Percentiles rank a stretch among this genome's conserved stretches.
phyloP scores from a whole-genome alignment of 2,888 invertebrate genomes.

The Latheticus oryzae region DNA sequence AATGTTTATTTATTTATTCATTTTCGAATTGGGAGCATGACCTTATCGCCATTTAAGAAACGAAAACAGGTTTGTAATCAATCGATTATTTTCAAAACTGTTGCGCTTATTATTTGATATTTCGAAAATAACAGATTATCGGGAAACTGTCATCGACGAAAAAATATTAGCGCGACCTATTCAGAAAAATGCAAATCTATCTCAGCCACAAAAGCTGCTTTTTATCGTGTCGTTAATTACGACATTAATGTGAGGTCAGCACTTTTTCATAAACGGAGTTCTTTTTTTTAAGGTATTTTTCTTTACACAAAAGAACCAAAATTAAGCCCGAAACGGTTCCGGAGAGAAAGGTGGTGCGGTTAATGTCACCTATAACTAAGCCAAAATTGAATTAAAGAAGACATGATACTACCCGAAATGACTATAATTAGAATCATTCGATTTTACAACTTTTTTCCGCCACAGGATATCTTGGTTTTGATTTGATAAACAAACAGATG shows the following conservation, averaged over 20 bases:
- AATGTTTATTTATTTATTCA: slow-evolving; percentile 20
- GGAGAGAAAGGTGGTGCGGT: slow-evolving; percentile 19
- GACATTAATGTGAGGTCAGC: slow-evolving; percentile 7
- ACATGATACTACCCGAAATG: slow-evolving; percentile 19
- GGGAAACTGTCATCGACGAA: slow-evolving; percentile 38
- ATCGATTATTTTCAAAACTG: slow-evolving; percentile 29
- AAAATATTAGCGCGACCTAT: slow-evolving; percentile 20
- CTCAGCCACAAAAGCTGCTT: slow-evolving; percentile 24
- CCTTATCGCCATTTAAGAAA: slow-evolving; percentile 36
- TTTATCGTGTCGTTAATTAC: slow-evolving; percentile 22
- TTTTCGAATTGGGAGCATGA: slow-evolving; percentile 32
- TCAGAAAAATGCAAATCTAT: slow-evolving; percentile 27
- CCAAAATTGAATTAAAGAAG: slow-evolving; percentile 36
- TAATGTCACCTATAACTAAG: slow-evolving; percentile 33
- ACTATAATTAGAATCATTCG: slow-evolving; percentile 26
- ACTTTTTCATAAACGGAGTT: slow-evolving; percentile 3
- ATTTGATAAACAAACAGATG: slow-evolving; percentile 9
- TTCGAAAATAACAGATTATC: slow-evolving; percentile 25
- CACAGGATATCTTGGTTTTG: slow-evolving; percentile 5
- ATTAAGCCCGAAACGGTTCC: slow-evolving; percentile 24
- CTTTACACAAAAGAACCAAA: slow-evolving; percentile 18
- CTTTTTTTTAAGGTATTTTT: slow-evolving; percentile 20
- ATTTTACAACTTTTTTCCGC: slow-evolving; percentile 3
- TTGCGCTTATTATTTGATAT: slow-evolving; percentile 25
- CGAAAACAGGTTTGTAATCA: slow-evolving; percentile 31